phyloP scores from a whole-genome alignment of 2,888 invertebrate genomes.

The Drosophila niveifrons region DNA sequence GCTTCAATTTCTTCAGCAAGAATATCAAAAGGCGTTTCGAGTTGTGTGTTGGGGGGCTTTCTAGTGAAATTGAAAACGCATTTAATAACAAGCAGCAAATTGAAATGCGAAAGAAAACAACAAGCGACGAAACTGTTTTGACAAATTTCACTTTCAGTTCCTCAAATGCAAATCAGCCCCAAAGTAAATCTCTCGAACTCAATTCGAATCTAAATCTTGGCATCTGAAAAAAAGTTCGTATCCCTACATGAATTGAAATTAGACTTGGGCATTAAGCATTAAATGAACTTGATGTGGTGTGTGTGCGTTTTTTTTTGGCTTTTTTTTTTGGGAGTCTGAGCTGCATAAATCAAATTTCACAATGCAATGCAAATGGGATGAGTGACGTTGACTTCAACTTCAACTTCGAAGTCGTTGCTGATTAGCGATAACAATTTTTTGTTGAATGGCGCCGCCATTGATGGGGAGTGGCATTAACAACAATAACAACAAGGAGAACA shows the following conservation, averaged over 20 bases:
- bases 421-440: conserved; percentile 53
- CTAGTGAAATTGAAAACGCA: conserved; percentile 79
- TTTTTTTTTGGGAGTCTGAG: conserved; percentile 10
- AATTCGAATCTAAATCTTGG: conserved; percentile 14
- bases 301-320: too few species aligned
- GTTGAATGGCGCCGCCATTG: conserved; percentile 39
- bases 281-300: conserved; percentile 7
- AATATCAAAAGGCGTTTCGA: conserved; percentile 64
- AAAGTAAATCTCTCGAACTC: conserved; percentile 40
- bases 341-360: conserved; percentile 53
- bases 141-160: conserved; percentile 72
- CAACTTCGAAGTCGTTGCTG: conserved; percentile 24
- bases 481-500: conserved; percentile 11
- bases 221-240: neutral
- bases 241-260: neutral
- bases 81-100: conserved; percentile 62
- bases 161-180: conserved; percentile 21
- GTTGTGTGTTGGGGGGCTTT: conserved; percentile 57
- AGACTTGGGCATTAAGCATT: conserved; percentile 1
- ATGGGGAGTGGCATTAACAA: conserved; percentile 33
- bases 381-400: conserved; percentile 25
- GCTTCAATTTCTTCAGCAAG: conserved; percentile 65
- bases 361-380: conserved; percentile 34
- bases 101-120: conserved; percentile 45
- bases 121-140: conserved; percentile 31